Conservation (phyloP, 2,888 invertebrate species). For the Trissolcus brochymenae region DNA sequence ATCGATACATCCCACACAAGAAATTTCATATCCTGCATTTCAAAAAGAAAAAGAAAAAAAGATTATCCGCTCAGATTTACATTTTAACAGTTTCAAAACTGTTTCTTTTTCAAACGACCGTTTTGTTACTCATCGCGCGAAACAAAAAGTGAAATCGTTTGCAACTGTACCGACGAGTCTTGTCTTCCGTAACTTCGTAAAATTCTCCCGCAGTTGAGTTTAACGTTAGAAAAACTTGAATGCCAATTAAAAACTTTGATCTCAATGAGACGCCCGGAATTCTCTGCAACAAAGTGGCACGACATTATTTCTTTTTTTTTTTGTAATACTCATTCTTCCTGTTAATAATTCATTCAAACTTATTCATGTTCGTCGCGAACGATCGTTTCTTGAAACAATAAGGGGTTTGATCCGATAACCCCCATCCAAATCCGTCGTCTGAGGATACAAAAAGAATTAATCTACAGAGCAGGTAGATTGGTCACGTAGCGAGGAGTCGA, state of each 20-base stretch:
- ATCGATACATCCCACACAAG: neutral
- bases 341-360: constrained; percentile 10
- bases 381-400: constrained; percentile 23
- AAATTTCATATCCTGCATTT: no score
- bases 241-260: constrained; percentile 7
- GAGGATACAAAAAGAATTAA: constrained; percentile 50
- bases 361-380: constrained; percentile 25
- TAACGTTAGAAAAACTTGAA: constrained; percentile 10
- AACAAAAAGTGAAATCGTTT: constrained; percentile 2
- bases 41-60: no score
- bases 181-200: neutral
- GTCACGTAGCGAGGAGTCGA: constrained; percentile 40
- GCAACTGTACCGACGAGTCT: neutral
- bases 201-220: neutral
- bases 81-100: no score
- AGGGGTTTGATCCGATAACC: constrained; percentile 24
- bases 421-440: constrained; percentile 16
- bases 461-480: constrained; percentile 38
- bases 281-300: neutral
- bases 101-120: no score
- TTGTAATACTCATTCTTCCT: neutral
- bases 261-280: neutral
- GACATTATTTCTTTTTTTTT: neutral
- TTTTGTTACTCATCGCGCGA: no score
- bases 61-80: no score